phyloP scores from a whole-genome alignment of 2,113 vertebrate genomes.

The Crotophaga sulcirostris region DNA sequence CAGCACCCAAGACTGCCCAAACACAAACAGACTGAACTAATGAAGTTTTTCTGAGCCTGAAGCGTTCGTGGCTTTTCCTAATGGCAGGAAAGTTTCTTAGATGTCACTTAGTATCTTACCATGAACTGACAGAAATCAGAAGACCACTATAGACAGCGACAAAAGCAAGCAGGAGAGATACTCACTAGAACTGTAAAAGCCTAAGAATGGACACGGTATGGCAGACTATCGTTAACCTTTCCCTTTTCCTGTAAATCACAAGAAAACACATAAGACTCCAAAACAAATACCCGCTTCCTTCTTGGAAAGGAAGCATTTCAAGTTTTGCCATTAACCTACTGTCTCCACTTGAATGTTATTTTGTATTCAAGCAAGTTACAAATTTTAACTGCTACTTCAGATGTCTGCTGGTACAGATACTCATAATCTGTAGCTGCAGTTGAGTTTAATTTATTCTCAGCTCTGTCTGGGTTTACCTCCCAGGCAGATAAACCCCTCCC shows the following conservation, averaged over 20 bases:
- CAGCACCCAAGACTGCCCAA: background rate
- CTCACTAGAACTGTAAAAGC: background rate
- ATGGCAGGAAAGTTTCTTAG: background rate
- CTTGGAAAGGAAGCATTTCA: background rate
- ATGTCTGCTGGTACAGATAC: background rate
- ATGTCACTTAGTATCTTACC: background rate
- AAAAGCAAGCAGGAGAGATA: background rate
- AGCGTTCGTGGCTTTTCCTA: background rate
- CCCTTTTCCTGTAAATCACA: background rate
- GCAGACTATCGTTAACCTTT: background rate
- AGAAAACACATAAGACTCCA: background rate
- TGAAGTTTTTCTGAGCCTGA: background rate
- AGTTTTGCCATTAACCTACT: background rate
- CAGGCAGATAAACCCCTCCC: background rate
- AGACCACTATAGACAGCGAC: background rate
- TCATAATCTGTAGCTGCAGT: background rate
- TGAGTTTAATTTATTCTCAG: background rate
- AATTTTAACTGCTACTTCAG: background rate
- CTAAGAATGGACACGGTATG: background rate
- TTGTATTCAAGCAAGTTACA: background rate
- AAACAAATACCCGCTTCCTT: background rate
- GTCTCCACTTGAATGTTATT: background rate
- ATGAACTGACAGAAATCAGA: background rate
- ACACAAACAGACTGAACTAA: background rate
- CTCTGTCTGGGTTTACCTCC: background rate